These are phyloP conservation scores for Phymorhynchus buccinoides DNA, from an alignment of 1,140 invertebrate genomes.

Conservation along the genomic window DNA sequence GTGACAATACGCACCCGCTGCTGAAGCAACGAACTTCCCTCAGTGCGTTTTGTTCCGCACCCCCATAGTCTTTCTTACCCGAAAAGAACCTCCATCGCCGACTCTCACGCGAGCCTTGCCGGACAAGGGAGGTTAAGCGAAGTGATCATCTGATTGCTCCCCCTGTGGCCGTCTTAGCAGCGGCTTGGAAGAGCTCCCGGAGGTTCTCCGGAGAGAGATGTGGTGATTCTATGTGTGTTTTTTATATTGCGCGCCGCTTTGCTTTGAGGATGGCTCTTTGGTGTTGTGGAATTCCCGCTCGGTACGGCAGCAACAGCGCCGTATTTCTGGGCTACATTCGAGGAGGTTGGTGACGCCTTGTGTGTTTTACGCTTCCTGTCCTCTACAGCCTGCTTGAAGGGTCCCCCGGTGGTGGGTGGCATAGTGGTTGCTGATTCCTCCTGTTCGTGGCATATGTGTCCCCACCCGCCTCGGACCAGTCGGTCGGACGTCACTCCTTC, in stretches of 20 bases:
- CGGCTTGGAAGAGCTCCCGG: conserved; percentile 47
- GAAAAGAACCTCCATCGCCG: conserved; percentile 55
- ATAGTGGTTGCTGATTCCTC: not conserved
- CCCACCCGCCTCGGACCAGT: conserved; percentile 58
- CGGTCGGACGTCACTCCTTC: conserved; percentile 52
- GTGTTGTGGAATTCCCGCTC: too few relatives aligned
- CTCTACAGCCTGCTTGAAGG: too few relatives aligned
- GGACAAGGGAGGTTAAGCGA: conserved; percentile 66
- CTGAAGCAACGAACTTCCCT: conserved; percentile 60
- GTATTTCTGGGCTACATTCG: not conserved
- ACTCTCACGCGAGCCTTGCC: conserved; percentile 43
- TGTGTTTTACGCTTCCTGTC: too few relatives aligned
- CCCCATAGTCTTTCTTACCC: conserved; percentile 46
- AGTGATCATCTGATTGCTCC: conserved; percentile 43
- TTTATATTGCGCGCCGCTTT: not conserved
- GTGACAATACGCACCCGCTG: conserved; percentile 68
- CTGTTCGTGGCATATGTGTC: conserved; percentile 38
- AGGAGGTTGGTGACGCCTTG: too few relatives aligned
- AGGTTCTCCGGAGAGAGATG: conserved; percentile 39
- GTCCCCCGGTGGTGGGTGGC: not conserved
- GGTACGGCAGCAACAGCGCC: not conserved
- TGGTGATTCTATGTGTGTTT: too few relatives aligned
- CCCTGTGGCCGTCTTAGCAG: conserved; percentile 35
- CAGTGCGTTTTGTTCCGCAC: conserved; percentile 39
- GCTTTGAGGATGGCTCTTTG: conserved; percentile 27